Conservation (phyloP, 2,797 vertebrate genomes). For the Myripristis jacobus region DNA sequence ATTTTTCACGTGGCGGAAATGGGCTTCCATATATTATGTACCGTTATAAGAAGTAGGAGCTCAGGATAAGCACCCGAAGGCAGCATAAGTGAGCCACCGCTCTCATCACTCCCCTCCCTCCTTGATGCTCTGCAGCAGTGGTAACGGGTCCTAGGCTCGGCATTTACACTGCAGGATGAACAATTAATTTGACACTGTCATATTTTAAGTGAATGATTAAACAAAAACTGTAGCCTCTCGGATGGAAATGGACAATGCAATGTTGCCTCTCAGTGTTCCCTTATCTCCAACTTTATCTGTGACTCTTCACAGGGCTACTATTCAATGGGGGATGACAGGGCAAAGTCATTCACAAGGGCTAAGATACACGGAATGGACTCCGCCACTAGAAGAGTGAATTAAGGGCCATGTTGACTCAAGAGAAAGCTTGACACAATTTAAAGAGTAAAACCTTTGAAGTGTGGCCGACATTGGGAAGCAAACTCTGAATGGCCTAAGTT, state of each 20-base stretch:
- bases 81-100: conserved; percentile 22
- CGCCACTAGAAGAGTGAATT: background rate
- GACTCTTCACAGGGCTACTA: conserved; percentile 49
- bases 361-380: conserved; percentile 13
- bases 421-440: background rate
- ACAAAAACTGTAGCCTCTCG: conserved; percentile 5
- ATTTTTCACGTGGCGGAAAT: no score
- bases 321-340: conserved; percentile 68
- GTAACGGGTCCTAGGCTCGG: background rate
- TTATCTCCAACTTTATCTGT: conserved; percentile 35
- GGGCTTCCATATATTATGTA: no score
- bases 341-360: conserved; percentile 55
- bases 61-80: no score
- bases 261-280: conserved; percentile 31
- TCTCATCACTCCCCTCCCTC: conserved; percentile 11
- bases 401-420: background rate
- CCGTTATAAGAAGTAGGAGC: no score
- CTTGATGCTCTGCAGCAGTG: conserved; percentile 40
- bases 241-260: conserved; percentile 11
- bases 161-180: background rate
- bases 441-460: background rate
- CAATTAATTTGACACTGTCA: conserved; percentile 19
- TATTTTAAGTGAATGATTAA: background rate
- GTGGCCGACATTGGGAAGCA: background rate
- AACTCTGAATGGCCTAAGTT: no score